Evolutionary conservation across 2,797 vertebrate genomes (phyloP), one percentile per base, ranked within the genome.

Genomic region (Tragelaphus eurycerus): DNA sequence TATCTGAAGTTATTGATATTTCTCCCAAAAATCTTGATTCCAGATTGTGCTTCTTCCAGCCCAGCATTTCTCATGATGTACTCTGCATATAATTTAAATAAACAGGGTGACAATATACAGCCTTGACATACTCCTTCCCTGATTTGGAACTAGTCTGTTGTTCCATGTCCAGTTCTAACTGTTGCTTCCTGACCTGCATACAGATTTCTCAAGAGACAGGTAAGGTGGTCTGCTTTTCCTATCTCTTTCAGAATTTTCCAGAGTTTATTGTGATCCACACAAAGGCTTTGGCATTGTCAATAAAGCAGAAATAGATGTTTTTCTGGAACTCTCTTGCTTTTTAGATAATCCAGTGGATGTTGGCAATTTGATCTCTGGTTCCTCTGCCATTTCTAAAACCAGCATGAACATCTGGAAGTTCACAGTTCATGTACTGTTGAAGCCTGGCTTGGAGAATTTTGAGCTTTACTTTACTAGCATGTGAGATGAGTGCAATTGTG

Each of bases 381-480:
- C 2, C n/a, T 67, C 64, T 67, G 17, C 17, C 4, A 0, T 67
- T 34, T 67, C n/a, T 67, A 67, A 67, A 67, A 67, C 64, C 17
- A 67, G n/a, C n/a, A 1, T 34, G 17, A 67, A 67, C 9, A 34
- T 67, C 64, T 34, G 17, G n/a, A 34, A 34, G n/a, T 19, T 67
- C 9, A 67, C 0, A 1, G n/a, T 34, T 67, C n/a, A 67, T 0
- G 4, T 67, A 21, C 17, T 67, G 64, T 34, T 34, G 64, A 34
- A 67, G 4, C 1, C n/a, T 34, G n/a, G n/a, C n/a, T 21, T 67
- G 17, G 64, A 67, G 17, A 34, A 67, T 34, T 67, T 67, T 67
- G 64, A 67, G 17, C n/a, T 34, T 11, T 67, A 67, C 64, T 67
- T 67, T 67, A 11, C 4, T 34, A 67, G 17, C 0, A 0, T 67